A percentile compares a stretch with the other conserved stretches of the same genome.
Conservation (phyloP, 2,113 vertebrate species). For the Vulpes lagopus region DNA sequence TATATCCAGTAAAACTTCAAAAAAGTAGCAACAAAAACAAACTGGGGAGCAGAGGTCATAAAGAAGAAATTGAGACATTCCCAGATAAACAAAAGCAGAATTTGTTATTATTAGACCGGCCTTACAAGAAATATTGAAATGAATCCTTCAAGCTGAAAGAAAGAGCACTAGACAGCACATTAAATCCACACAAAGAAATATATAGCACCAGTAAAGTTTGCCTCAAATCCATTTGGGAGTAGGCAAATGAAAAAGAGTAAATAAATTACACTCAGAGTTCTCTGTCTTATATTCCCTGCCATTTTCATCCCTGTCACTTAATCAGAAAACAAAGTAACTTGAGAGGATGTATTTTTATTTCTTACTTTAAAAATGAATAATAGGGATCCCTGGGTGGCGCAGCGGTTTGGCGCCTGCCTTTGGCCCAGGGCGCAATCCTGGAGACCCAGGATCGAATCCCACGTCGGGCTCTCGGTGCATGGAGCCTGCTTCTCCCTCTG, state of each 20-base stretch:
- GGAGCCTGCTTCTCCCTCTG: too few relatives aligned
- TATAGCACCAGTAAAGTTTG: neutral
- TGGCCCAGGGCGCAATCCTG: too few relatives aligned
- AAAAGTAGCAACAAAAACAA: neutral
- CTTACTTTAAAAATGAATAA: neutral
- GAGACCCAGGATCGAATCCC: too few relatives aligned
- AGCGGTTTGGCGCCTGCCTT: too few relatives aligned
- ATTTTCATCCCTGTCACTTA: neutral
- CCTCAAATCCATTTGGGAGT: neutral
- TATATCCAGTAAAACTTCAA: neutral
- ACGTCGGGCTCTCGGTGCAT: too few relatives aligned
- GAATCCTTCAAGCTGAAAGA: neutral
- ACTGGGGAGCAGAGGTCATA: neutral
- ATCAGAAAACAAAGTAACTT: slow-evolving; percentile 23
- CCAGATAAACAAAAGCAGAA: neutral
- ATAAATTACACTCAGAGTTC: neutral
- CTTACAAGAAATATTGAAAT: neutral
- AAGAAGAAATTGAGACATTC: neutral
- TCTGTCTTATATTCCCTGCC: neutral
- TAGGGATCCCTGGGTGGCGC: too few relatives aligned
- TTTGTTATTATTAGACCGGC: neutral
- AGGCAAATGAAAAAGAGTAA: neutral
- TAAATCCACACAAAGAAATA: neutral
- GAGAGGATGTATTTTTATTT: neutral
- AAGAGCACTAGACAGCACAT: neutral